Conservation (phyloP, 2,797 vertebrate genomes). For the Amphiprion clarkii region DNA sequence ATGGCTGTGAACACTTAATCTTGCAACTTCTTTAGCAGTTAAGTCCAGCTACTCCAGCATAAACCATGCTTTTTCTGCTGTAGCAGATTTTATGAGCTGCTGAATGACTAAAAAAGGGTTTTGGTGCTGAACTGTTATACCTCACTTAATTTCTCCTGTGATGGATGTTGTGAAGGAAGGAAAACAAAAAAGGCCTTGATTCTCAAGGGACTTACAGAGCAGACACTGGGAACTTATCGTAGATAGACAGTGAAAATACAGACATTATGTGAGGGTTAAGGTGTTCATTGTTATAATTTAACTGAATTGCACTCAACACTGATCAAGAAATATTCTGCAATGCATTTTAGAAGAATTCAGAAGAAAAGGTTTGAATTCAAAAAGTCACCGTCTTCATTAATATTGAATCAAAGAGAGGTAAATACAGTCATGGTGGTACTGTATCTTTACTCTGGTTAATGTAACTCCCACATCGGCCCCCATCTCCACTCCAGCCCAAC, state of each 20-base stretch:
- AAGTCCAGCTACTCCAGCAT: too few species aligned
- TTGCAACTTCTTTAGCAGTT: too few species aligned
- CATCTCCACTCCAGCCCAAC: slow-evolving; percentile 1
- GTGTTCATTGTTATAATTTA: too few species aligned
- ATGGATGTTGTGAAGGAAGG: not conserved
- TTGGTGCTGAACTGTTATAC: not conserved
- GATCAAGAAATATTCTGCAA: too few species aligned
- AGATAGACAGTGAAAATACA: not conserved
- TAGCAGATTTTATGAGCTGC: too few species aligned
- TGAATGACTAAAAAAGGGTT: not conserved
- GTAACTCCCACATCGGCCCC: slow-evolving; percentile 19
- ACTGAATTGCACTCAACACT: too few species aligned
- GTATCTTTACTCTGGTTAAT: slow-evolving; percentile 16
- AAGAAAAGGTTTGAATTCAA: not conserved
- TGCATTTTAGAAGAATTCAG: too few species aligned
- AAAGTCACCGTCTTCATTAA: not conserved
- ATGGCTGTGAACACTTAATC: too few species aligned
- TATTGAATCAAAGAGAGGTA: not conserved
- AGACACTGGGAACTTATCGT: not conserved
- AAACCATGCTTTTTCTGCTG: too few species aligned
- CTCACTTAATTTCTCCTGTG: not conserved
- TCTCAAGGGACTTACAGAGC: not conserved
- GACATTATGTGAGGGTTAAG: too few species aligned
- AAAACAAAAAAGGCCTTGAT: not conserved
- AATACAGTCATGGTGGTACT: not conserved